Evolutionary conservation across 2,113 vertebrate genomes (phyloP), one percentile per base, ranked within the genome.

Genomic region (Ancistrus triradiatus): DNA sequence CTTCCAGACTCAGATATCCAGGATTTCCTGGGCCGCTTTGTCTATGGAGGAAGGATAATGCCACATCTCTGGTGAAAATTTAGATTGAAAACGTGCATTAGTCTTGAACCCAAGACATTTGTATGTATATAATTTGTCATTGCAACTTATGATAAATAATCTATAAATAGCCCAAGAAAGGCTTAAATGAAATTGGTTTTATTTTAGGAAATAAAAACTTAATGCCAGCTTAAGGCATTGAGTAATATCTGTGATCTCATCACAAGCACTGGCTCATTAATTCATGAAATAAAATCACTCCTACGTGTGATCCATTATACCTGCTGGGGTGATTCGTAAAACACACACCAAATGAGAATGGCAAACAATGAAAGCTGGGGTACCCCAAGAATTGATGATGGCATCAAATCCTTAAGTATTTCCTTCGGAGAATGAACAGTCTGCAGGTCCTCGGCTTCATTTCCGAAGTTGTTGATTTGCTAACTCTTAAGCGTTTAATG

Each of bases 351-450:
- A 88, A 77, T 75, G 64, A 72, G 76, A 80, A 81, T 79, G 86
- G 83, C 84, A 86, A 87, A 85, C 83, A 88, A 61, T 59, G 75
- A 78, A 80, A 81, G 83, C 80, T 75, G 62, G 75, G 81, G n/a
- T 77, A 82, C 82, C 72, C 42, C 6, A 80, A 81, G 73, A 69
- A 80, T 58, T 60, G 79, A 77, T 74, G 70, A 83, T 87, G 78
- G 85, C 83, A 87, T 82, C 82, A 87, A 84, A 80, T 85, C 84
- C 88, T 86, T 84, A 88, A 89, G 84, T 85, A 83, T 82, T 85
- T 86, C 83, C 82, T 81, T 73, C 74, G 78, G 11, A 85, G 82
- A 89, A 85, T 79, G 88, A 90, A 86, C 84, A 88, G 75, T 85
- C 84, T 63, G 55, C 72, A 84, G 86, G 84, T 83, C 60, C 63